These are phyloP conservation scores for Cryptocheilus praepositus DNA, from an alignment of 2,888 invertebrate species.

Conservation along the genomic window DNA sequence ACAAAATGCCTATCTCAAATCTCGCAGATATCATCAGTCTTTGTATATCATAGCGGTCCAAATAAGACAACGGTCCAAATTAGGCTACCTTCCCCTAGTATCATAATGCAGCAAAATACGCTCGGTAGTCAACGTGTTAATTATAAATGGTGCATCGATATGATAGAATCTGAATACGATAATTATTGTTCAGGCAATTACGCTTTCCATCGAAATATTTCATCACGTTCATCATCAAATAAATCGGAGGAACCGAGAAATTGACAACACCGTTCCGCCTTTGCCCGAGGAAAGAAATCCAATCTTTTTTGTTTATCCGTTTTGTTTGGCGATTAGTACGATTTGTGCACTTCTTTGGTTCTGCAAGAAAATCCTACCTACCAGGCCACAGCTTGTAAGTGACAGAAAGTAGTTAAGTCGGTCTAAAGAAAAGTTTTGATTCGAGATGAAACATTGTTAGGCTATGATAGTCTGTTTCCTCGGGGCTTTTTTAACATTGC, in stretches of 20 bases:
- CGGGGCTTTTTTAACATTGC: slow-evolving; percentile 56
- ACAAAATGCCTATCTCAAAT: too few species aligned
- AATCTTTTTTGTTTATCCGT: slow-evolving; percentile 60
- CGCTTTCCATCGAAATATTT: slow-evolving; percentile 53
- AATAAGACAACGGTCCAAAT: too few species aligned
- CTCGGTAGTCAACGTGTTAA: too few species aligned
- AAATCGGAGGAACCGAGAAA: slow-evolving; percentile 36
- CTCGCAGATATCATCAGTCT: too few species aligned
- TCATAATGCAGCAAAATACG: too few species aligned
- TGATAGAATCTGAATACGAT: too few species aligned
- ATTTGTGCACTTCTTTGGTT: slow-evolving; percentile 52
- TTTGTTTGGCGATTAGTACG: slow-evolving; percentile 55
- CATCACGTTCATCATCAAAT: slow-evolving; percentile 62
- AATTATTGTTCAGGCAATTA: slow-evolving; percentile 20
- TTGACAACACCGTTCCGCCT: slow-evolving; percentile 48
- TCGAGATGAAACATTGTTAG: slow-evolving; percentile 44
- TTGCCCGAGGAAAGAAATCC: slow-evolving; percentile 65
- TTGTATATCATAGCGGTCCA: too few species aligned
- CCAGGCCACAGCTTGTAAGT: slow-evolving; percentile 48
- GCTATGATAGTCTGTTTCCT: slow-evolving; percentile 51
- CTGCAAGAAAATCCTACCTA: slow-evolving; percentile 22
- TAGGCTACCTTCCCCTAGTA: too few species aligned
- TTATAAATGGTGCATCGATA: too few species aligned
- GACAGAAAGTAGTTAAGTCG: neutral
- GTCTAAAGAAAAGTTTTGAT: neutral